phyloP scores from a whole-genome alignment of 2,113 vertebrate genomes.

The Cinclus mexicanus region DNA sequence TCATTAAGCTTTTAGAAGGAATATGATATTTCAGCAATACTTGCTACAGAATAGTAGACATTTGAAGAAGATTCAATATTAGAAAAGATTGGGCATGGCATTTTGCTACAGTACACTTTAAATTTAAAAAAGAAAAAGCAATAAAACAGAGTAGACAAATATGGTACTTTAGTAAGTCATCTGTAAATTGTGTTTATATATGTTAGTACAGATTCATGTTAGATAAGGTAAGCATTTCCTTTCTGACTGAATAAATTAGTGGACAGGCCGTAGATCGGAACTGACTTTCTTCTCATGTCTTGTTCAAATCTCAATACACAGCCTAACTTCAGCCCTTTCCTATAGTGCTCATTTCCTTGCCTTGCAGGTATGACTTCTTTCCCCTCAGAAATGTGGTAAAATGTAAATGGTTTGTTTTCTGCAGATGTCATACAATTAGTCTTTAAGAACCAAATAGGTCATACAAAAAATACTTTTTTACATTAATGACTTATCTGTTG shows the following conservation, averaged over 20 bases:
- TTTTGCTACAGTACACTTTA: neutral
- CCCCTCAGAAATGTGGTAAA: neutral
- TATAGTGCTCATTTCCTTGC: neutral
- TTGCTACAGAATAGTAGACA: neutral
- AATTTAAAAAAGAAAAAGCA: neutral
- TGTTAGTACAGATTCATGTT: neutral
- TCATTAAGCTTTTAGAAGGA: neutral
- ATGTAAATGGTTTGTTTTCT: neutral
- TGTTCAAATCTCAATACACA: neutral
- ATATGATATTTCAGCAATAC: neutral
- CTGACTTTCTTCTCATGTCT: neutral
- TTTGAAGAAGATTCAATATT: neutral
- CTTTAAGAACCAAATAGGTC: neutral
- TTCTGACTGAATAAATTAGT: neutral
- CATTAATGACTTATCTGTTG: neutral
- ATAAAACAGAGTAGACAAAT: neutral
- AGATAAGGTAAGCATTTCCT: neutral
- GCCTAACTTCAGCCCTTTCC: neutral
- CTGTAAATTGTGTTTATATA: neutral
- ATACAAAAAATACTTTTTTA: neutral
- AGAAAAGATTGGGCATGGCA: neutral
- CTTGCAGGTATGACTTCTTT: neutral
- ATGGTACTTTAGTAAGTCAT: neutral
- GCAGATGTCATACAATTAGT: neutral
- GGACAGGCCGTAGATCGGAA: neutral